Base-by-base conservation (phyloP, 92 coral and sea anemone species). In the Paramuricea clavata region DNA sequence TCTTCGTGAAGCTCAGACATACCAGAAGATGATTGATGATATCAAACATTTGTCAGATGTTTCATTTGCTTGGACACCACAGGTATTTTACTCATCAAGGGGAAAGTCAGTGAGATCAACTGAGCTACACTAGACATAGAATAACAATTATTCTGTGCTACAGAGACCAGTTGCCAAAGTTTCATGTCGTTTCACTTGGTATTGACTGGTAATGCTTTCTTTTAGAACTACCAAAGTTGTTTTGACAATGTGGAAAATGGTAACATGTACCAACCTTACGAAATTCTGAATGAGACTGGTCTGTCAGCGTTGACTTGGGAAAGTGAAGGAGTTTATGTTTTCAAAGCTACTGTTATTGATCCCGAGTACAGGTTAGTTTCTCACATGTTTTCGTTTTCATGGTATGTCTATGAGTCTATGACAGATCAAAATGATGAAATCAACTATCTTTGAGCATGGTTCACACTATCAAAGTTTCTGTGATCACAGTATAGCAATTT, bases 351-450 rank as follows among this genome's bases (percentile, higher is more conserved):
- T 70, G 93, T 95, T 26, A 68, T 95, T 36, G 95, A 95, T 34
- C 97, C 97, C 23, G 91, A 83, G 1, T 90, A 89, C 80, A 95
- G 98, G 98, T 95, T 31, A 59, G 62, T 74, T n/a, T n/a, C n/a
- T n/a, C n/a, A n/a, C n/a, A n/a, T n/a, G n/a, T n/a, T n/a, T n/a
- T n/a, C n/a, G n/a, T n/a, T n/a, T n/a, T n/a, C n/a, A n/a, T n/a
- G n/a, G n/a, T n/a, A n/a, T n/a, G n/a, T n/a, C n/a, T n/a, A n/a
- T n/a, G n/a, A n/a, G n/a, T n/a, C n/a, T n/a, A n/a, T n/a, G n/a
- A n/a, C n/a, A n/a, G n/a, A n/a, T n/a, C n/a, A n/a, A n/a, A n/a
- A n/a, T n/a, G n/a, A n/a, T n/a, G n/a, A n/a, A n/a, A n/a, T n/a
- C n/a, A n/a, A n/a, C n/a, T n/a, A n/a, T n/a, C n/a, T n/a, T n/a